Evolutionary conservation across 2,797 vertebrate genomes (phyloP).

Genomic region (Odontamblyopus rebecca): DNA sequence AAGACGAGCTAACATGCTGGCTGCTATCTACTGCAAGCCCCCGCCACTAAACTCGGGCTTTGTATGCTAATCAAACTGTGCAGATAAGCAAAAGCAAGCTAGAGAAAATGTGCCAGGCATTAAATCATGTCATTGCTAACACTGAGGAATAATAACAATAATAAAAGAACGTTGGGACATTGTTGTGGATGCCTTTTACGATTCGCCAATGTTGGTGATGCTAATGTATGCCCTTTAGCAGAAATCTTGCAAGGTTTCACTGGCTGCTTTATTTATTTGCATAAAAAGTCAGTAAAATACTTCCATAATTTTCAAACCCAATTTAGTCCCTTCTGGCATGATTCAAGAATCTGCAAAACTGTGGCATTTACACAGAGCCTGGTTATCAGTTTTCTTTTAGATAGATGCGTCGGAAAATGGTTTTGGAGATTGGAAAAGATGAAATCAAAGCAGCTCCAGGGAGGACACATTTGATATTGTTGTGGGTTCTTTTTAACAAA

Average conservation of each 20-base stretch:
- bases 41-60: constrained; percentile 58
- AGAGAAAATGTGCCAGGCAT: constrained; percentile 51
- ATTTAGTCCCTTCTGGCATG: constrained; percentile 55
- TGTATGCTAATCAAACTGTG: constrained; percentile 75
- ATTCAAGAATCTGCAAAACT: constrained; percentile 58
- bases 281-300: constrained; percentile 56
- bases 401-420: constrained; percentile 45
- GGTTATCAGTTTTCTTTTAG: constrained; percentile 44
- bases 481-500: constrained; percentile 53
- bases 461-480: constrained; percentile 45
- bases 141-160: constrained; percentile 80
- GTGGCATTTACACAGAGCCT: constrained; percentile 37
- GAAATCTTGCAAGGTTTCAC: constrained; percentile 45
- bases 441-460: constrained; percentile 52
- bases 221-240: constrained; percentile 78
- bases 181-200: constrained; percentile 81
- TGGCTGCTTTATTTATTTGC: constrained; percentile 71
- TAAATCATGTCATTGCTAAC: constrained; percentile 69
- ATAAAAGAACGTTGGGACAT: constrained; percentile 63
- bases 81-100: constrained; percentile 60
- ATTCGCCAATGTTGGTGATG: constrained; percentile 68
- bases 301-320: constrained; percentile 64
- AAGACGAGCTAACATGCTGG: constrained; percentile 62
- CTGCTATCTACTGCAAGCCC: constrained; percentile 56
- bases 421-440: constrained; percentile 52